phyloP scores from a whole-genome alignment of 2,888 invertebrate genomes.

The Nudaria mundana region DNA sequence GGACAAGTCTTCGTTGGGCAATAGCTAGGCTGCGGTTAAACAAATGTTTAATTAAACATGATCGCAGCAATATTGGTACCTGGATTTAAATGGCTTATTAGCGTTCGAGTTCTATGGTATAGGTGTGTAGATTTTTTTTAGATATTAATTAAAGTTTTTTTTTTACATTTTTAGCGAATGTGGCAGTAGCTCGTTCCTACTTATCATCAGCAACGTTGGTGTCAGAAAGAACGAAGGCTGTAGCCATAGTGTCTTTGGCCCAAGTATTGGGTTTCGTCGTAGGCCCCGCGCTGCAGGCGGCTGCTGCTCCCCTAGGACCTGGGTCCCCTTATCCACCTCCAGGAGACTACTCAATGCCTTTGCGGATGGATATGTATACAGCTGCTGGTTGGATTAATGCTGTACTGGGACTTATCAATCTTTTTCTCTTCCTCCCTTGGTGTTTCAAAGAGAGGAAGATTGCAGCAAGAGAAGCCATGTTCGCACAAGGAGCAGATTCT shows the following conservation, averaged over 20 bases:
- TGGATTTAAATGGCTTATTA: no score
- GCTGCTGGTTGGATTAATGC: slow-evolving; percentile 93
- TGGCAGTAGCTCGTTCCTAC: slow-evolving; percentile 92
- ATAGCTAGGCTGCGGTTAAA: no score
- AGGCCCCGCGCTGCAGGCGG: slow-evolving; percentile 91
- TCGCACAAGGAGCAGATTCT: slow-evolving; percentile 84
- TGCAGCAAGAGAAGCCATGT: slow-evolving; percentile 90
- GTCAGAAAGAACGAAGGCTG: slow-evolving; percentile 89
- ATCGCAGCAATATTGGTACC: no score
- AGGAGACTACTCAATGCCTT: slow-evolving; percentile 78
- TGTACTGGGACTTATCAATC: slow-evolving; percentile 85
- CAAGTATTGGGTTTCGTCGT: slow-evolving; percentile 94
- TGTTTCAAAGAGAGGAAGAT: slow-evolving; percentile 89
- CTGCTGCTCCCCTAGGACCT: slow-evolving; percentile 88
- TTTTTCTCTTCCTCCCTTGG: slow-evolving; percentile 87
- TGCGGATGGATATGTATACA: slow-evolving; percentile 92
- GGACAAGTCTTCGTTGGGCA: no score
- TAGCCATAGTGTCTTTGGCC: slow-evolving; percentile 91
- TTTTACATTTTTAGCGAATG: slow-evolving; percentile 82
- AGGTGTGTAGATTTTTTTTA: no score
- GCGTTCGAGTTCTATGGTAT: no score
- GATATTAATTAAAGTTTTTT: no score
- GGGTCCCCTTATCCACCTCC: slow-evolving; percentile 55
- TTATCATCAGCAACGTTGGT: slow-evolving; percentile 91
- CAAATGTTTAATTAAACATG: no score